A percentile compares a stretch with the other conserved stretches of the same genome.
These are phyloP conservation scores for Drosophila pegasa DNA, from an alignment of 2,888 invertebrate species.

Conservation along the genomic window DNA sequence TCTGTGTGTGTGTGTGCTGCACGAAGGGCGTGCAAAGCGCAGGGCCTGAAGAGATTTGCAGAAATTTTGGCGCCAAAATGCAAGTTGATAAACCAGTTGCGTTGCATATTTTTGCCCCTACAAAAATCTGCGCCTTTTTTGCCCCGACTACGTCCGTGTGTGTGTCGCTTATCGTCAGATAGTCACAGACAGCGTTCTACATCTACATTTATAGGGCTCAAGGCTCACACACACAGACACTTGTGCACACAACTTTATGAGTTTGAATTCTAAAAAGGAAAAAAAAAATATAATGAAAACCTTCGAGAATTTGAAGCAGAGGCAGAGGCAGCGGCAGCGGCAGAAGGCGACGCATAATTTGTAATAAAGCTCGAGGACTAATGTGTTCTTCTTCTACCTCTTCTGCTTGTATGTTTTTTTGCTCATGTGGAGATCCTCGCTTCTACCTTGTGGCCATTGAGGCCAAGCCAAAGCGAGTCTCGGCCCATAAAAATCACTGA, in stretches of 20 bases:
- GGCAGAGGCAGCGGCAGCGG: too few species aligned
- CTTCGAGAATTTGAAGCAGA: conserved; percentile 27
- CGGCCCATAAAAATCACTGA: conserved; percentile 66
- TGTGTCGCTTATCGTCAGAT: conserved; percentile 61
- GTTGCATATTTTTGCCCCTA: conserved; percentile 70
- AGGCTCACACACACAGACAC: conserved; percentile 50
- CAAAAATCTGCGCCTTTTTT: conserved; percentile 68
- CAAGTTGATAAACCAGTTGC: conserved; percentile 81
- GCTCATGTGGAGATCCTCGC: conserved; percentile 15
- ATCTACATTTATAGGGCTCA: conserved; percentile 66
- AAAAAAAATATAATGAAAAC: conserved; percentile 21
- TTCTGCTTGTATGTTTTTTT: conserved; percentile 5
- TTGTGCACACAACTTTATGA: conserved; percentile 61
- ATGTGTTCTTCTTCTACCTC: conserved; percentile 54
- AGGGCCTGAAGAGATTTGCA: conserved; percentile 78
- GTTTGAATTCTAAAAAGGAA: conserved; percentile 55
- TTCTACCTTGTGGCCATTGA: conserved; percentile 43
- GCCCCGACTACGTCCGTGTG: conserved; percentile 3
- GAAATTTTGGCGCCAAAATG: conserved; percentile 83
- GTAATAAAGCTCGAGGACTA: conserved; percentile 78
- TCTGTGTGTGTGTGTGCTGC: conserved; percentile 33
- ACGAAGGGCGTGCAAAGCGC: conserved; percentile 72
- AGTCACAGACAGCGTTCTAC: conserved; percentile 63
- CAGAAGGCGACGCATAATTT: conserved; percentile 77
- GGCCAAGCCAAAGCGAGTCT: conserved; percentile 33